Evolutionary conservation across 1,140 invertebrate species (phyloP), one percentile per base, ranked within the genome.

Genomic region (Arctopsyche grandis): DNA sequence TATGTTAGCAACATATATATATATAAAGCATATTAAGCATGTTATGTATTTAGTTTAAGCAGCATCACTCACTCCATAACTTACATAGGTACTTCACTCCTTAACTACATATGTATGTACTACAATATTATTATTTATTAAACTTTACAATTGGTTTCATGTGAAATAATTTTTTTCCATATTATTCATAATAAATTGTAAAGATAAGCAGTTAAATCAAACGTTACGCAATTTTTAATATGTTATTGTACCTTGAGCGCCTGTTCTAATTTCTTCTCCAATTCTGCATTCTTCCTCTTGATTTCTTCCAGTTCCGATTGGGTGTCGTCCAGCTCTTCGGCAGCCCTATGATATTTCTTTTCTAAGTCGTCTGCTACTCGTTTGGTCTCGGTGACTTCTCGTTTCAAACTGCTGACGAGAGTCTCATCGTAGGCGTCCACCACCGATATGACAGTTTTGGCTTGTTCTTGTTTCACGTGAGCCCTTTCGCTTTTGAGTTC

Each of bases 281-380:
- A 86, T 83, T 93, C 88, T 63, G 91, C 88, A 82, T 95, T 95
- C 85, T 91, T 92, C 83, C 92, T 90, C 84, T 92, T 94, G 77
- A 93, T 89, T 86, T 95, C 94, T 85, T 96, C 95, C 52, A 96
- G 87, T 84, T 95, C 93, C 19, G 90, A 91, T 85, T 93, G 91
- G 0, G 92, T 91, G 44, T 92, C 91, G 79, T 96, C 94, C 77
- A 95, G 90, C 86, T 95, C 91, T 83, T 95, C 93, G 1, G 92
- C 91, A 4, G 91, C 91, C 81, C 91, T 89, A 46, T 93, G 91
- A 84, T 93, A 96, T 83, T 95, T 94, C 83, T 92, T 92, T 83
- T 96, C 94, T 80, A 95, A 90, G 84, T 94, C 92, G 84, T 96
- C 94, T 0, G 93, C 93, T 19, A 92, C 91, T 83, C 93, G 93